Evolutionary conservation across 2,797 vertebrate genomes (phyloP), one percentile per base, ranked within the genome.

Genomic region (Lycodopsis pacificus): DNA sequence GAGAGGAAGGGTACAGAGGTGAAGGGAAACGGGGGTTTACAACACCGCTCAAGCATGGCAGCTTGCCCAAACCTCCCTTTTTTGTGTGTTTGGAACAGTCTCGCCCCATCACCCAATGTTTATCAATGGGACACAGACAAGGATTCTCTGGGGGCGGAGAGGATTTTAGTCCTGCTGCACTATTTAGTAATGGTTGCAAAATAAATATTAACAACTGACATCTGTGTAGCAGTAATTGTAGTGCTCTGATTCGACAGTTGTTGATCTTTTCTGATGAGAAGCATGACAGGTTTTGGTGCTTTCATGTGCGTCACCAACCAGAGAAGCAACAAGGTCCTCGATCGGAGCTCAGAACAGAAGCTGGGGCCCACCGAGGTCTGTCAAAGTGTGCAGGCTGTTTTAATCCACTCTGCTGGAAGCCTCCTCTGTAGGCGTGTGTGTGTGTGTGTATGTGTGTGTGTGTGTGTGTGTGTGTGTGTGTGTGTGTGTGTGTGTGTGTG

Each of bases 341-440:
- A 84, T 91, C 88, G 79, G 84, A 75, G 83, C 83, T 75, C 53
- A 49, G 78, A 81, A 68, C 87, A 89, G 87, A 90, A 75, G 36
- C 84, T 65, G 75, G 85, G 86, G 86, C 90, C 85, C 86, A 83
- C 64, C 6, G 65, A 90, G 90, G 87, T 90, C 87, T 80, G 85
- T 91, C 88, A 81, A 76, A 87, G 86, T 84, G 84, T 72, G 80
- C 87, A 82, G 88, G 87, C 88, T 62, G 79, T 89, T 93, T 92
- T 93, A 94, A 93, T 93, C 91, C 83, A 89, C 91, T 73, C 92
- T 83, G 92, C 79, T 87, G 87, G 93, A 92, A 38, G 85, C 81
- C 86, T 79, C 77, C 80, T 86, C 88, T 88, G 83, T 79, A 65
- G 74, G 75, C 78, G 36, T 62, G 67, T 87, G 68, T 49, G 58